These are phyloP conservation scores for Gobiocypris rarus DNA, from an alignment of 2,113 vertebrate genomes.

Conservation along the genomic window DNA sequence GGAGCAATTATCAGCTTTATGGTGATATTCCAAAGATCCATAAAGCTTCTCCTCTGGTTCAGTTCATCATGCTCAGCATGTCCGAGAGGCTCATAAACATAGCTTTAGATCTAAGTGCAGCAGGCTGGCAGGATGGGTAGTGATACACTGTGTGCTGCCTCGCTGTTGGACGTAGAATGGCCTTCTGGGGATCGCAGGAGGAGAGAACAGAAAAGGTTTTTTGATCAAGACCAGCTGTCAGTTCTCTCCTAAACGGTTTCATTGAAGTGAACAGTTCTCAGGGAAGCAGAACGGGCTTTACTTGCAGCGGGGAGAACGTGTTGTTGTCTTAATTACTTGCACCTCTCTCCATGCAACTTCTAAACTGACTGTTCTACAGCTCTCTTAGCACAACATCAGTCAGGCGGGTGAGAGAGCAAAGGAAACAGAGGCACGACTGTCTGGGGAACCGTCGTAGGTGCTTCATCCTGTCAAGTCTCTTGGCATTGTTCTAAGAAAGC, in stretches of 20 bases:
- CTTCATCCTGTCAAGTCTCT: slow-evolving; percentile 36
- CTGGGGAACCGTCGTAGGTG: slow-evolving; percentile 30
- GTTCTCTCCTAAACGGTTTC: slow-evolving; percentile 64
- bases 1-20: slow-evolving; percentile 61
- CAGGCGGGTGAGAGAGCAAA: slow-evolving; percentile 6
- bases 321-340: slow-evolving; percentile 62
- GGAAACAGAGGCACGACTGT: slow-evolving; percentile 16
- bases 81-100: slow-evolving; percentile 69
- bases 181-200: slow-evolving; percentile 68
- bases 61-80: slow-evolving; percentile 63
- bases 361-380: slow-evolving; percentile 8
- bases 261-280: slow-evolving; percentile 59
- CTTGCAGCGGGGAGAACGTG: slow-evolving; percentile 43
- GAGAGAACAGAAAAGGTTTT: slow-evolving; percentile 65
- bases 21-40: slow-evolving; percentile 61
- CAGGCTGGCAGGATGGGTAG: slow-evolving; percentile 63
- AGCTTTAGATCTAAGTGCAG: slow-evolving; percentile 63
- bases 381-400: slow-evolving; percentile 31
- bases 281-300: slow-evolving; percentile 51
- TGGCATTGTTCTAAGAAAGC: slow-evolving; percentile 1
- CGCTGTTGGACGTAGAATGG: slow-evolving; percentile 65
- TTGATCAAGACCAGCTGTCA: slow-evolving; percentile 78
- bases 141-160: slow-evolving; percentile 62
- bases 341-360: slow-evolving; percentile 30
- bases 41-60: slow-evolving; percentile 50